These are phyloP conservation scores for Caenorhabditis japonica DNA, from an alignment of 2,888 invertebrate species.

Conservation along the genomic window DNA sequence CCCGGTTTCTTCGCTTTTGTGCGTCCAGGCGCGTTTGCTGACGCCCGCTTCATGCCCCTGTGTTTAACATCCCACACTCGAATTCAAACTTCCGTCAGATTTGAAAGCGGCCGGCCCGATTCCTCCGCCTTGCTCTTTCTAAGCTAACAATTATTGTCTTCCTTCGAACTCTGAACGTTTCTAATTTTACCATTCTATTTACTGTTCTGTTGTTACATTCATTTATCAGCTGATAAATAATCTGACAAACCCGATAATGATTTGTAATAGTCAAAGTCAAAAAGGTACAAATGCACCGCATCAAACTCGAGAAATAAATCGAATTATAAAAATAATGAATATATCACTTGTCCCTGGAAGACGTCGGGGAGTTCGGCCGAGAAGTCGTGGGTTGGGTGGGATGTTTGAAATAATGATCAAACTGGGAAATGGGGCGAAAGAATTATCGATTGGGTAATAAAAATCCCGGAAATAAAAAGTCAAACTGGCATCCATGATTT, in stretches of 20 bases:
- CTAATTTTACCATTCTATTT: no score
- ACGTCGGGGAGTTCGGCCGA: slow-evolving; percentile 1
- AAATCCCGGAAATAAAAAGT: neutral
- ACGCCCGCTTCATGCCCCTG: no score
- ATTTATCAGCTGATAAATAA: neutral
- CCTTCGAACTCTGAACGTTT: no score
- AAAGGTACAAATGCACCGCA: slow-evolving; percentile 4
- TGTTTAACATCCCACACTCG: no score
- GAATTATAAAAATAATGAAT: slow-evolving; percentile 1
- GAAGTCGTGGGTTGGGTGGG: slow-evolving; percentile 5
- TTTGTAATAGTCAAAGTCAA: slow-evolving; percentile 5
- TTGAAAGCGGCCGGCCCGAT: no score
- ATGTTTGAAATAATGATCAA: neutral
- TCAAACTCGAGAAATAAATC: slow-evolving; percentile 1
- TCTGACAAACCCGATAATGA: slow-evolving; percentile 20
- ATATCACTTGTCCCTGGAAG: slow-evolving; percentile 1
- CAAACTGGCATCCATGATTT: neutral
- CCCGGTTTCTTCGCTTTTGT: no score
- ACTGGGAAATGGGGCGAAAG: slow-evolving; percentile 7
- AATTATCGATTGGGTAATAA: neutral
- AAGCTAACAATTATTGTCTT: no score
- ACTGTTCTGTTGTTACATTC: no score
- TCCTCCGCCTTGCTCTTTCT: no score
- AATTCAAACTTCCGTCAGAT: no score
- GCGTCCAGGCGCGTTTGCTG: no score